Base-by-base conservation (phyloP, 2,888 invertebrate species). In the Drosophila gaucha region DNA sequence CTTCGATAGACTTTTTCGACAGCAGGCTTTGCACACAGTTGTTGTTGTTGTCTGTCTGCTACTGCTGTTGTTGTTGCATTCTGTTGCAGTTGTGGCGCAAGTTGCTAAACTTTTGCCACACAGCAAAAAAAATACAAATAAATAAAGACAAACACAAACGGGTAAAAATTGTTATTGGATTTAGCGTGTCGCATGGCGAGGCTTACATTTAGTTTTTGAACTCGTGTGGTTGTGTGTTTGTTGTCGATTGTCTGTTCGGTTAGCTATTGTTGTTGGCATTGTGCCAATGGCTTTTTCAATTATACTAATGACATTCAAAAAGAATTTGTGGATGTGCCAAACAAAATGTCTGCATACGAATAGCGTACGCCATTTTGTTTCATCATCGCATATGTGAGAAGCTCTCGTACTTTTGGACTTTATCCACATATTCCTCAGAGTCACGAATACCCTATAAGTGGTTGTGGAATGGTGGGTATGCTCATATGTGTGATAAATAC, bases 231-330 rank as follows among this genome's bases (percentile, higher is more conserved):
- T 26, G 9, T 73, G 60, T 54, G 60, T 43, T n/a, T 75, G 59
- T 47, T 70, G 74, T 67, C 67, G 57, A 63, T 73, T 63, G 73
- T 55, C 46, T 63, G 67, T 50, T 57, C 63, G 41, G 73, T 63
- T 67, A 73, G 67, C 58, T 67, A 44, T 67, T 73, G 57, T 80
- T 79, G 80, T 70, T 84, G 83, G 83, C 79, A 47, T 60, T 69
- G 62, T 66, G 87, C 83, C 83, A 87, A 85, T 82, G 84, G 80
- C 86, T 85, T 84, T 84, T 84, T 84, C 83, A 84, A 84, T 84
- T 84, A 84, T 85, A 78, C 83, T 84, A 84, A 84, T 84, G 83
- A 84, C 84, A 84, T 84, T 84, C 87, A 83, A 84, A 82, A 84
- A 85, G 86, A 80, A 83, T 86, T 83, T 84, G 82, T 83, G 68